phyloP scores from a whole-genome alignment of 2,888 invertebrate species.

The Cloeon dipterum region DNA sequence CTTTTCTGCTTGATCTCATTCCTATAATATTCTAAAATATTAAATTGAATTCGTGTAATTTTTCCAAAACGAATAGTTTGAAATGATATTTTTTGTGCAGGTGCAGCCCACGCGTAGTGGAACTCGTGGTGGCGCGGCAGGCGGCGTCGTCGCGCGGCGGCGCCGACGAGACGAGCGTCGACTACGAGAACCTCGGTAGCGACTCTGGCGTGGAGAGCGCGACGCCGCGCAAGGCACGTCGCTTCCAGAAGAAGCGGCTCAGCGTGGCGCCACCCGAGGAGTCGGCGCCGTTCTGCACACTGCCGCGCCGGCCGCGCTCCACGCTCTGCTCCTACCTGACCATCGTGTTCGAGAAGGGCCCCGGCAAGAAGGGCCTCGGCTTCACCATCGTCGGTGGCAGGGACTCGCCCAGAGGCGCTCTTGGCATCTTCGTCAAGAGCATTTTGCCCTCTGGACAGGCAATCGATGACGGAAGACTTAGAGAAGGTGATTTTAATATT shows the following conservation, averaged over 20 bases:
- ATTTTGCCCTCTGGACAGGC: conserved; percentile 65
- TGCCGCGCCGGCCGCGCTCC: conserved; percentile 43
- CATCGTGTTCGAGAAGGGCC: conserved; percentile 54
- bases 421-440: conserved; percentile 71
- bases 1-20: too few relatives aligned
- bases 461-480: conserved; percentile 56
- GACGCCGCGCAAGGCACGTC: conserved; percentile 11
- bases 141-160: conserved; percentile 3
- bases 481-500: too few relatives aligned
- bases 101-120: conserved; percentile 10
- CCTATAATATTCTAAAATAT: too few relatives aligned
- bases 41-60: too few relatives aligned
- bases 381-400: conserved; percentile 75
- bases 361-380: conserved; percentile 63
- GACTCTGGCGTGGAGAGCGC: neutral
- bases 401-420: conserved; percentile 61
- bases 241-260: conserved; percentile 43
- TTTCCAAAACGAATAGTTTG: too few relatives aligned
- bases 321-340: conserved; percentile 46
- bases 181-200: conserved; percentile 32
- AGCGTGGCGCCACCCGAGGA: conserved; percentile 1
- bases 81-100: too few relatives aligned
- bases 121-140: conserved; percentile 10
- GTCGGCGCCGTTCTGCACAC: conserved; percentile 32
- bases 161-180: conserved; percentile 44